phyloP scores from a whole-genome alignment of 2,113 vertebrate genomes.

The Neotragus moschatus region DNA sequence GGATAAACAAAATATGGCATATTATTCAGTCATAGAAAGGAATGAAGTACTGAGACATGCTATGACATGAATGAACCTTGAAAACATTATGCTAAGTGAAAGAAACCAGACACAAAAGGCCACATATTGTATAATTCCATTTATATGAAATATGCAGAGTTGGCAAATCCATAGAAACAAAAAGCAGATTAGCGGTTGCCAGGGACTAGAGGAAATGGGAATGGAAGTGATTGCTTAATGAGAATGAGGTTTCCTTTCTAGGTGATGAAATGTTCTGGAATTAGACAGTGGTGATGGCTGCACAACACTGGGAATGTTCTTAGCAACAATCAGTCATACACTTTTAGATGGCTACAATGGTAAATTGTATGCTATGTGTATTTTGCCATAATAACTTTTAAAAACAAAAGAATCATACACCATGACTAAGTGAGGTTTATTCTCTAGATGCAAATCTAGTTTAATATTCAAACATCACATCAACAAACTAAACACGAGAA shows the following conservation, averaged over 20 bases:
- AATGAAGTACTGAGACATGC: slow-evolving; percentile 43
- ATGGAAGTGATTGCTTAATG: slow-evolving; percentile 6
- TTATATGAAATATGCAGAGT: slow-evolving; percentile 42
- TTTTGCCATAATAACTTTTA: not conserved
- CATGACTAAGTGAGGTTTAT: slow-evolving; percentile 13
- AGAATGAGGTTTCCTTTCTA: not conserved
- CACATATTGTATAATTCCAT: slow-evolving; percentile 38
- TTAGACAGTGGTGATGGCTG: slow-evolving; percentile 33
- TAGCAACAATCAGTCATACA: not conserved
- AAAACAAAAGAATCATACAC: not conserved
- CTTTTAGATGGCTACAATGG: slow-evolving; percentile 8
- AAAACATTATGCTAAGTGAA: slow-evolving; percentile 51
- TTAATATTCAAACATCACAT: slow-evolving; percentile 6
- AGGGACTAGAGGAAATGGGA: not conserved
- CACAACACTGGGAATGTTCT: not conserved
- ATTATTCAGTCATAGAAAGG: slow-evolving; percentile 35
- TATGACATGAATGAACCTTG: slow-evolving; percentile 43
- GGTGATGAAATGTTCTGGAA: slow-evolving; percentile 38
- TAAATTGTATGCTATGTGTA: not conserved
- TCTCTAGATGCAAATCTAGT: not conserved
- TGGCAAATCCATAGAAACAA: slow-evolving; percentile 57
- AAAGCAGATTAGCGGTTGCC: slow-evolving; percentile 37
- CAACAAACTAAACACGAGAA: slow-evolving; percentile 4
- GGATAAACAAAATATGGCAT: slow-evolving; percentile 52
- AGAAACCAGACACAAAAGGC: slow-evolving; percentile 55